phyloP scores from a whole-genome alignment of 2,113 vertebrate species.

The Motacilla alba region DNA sequence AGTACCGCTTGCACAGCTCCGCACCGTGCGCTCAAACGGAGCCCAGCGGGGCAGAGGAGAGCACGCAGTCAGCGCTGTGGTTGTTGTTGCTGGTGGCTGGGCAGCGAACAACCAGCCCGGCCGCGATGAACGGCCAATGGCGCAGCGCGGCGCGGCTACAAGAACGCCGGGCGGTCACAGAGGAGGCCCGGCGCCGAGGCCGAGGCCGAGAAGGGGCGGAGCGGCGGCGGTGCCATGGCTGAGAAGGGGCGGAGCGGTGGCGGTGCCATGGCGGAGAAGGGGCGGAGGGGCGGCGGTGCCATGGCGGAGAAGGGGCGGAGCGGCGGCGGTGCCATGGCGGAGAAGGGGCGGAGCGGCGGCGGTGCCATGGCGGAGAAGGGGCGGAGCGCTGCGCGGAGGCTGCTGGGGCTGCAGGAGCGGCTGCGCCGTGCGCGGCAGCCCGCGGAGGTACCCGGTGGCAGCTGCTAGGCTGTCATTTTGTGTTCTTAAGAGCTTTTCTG shows the following conservation, averaged over 20 bases:
- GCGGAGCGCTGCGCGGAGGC: constrained; percentile 41
- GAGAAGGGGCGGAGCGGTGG: background rate
- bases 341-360: background rate
- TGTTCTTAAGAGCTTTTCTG: rapidly evolving
- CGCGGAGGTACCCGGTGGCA: constrained; percentile 44
- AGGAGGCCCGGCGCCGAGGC: background rate
- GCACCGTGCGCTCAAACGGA: rapidly evolving
- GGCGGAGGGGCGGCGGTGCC: background rate
- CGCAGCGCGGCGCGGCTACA: background rate
- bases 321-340: background rate
- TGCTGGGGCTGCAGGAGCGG: constrained; percentile 69
- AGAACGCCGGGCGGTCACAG: rapidly evolving
- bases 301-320: background rate
- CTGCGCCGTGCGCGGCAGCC: constrained; percentile 51
- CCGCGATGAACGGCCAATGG: rapidly evolving
- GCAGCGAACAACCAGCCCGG: rapidly evolving
- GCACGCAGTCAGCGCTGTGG: rapidly evolving
- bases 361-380: background rate
- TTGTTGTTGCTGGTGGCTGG: rapidly evolving
- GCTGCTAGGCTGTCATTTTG: rapidly evolving
- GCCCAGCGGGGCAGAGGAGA: background rate
- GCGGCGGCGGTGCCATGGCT: background rate
- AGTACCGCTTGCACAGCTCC: background rate
- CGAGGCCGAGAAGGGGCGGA: background rate
- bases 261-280: background rate